Percentiles rank a stretch among this genome's conserved stretches.
These are phyloP conservation scores for Chaitophorus viminalis DNA, from an alignment of 2,888 invertebrate genomes.

Conservation along the genomic window DNA sequence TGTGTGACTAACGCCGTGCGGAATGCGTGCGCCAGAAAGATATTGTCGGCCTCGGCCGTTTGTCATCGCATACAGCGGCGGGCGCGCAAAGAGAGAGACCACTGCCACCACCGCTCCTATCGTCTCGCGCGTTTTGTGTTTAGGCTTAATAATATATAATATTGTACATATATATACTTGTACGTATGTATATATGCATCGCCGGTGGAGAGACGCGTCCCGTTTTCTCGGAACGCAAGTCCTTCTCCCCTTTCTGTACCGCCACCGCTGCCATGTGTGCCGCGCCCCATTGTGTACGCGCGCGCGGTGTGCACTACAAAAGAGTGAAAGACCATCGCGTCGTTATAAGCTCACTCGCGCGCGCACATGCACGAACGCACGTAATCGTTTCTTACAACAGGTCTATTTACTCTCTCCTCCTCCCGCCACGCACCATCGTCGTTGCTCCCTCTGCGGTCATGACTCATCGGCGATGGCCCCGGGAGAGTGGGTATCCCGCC, in stretches of 20 bases:
- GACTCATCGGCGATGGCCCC: neutral
- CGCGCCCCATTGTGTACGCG: neutral
- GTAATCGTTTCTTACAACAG: neutral
- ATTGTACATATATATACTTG: too few relatives aligned
- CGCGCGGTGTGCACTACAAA: too few relatives aligned
- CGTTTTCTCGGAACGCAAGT: slow-evolving; percentile 51
- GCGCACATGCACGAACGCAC: neutral
- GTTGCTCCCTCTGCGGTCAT: neutral
- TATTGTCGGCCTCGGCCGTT: neutral
- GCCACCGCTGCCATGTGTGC: neutral
- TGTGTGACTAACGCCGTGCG: slow-evolving; percentile 45
- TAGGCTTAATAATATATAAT: too few relatives aligned
- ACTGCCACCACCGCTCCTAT: too few relatives aligned
- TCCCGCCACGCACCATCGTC: too few relatives aligned
- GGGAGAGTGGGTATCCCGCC: neutral
- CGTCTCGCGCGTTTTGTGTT: too few relatives aligned
- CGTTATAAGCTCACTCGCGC: neutral
- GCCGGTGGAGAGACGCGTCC: neutral
- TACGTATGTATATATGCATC: too few relatives aligned
- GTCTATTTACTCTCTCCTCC: neutral
- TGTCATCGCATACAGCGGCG: neutral
- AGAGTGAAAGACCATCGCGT: neutral
- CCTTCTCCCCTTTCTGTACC: slow-evolving; percentile 18
- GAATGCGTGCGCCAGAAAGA: slow-evolving; percentile 50
- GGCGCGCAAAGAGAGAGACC: too few relatives aligned